These are phyloP conservation scores for Moxostoma hubbsi DNA, from an alignment of 2,797 vertebrate genomes.

Conservation along the genomic window DNA sequence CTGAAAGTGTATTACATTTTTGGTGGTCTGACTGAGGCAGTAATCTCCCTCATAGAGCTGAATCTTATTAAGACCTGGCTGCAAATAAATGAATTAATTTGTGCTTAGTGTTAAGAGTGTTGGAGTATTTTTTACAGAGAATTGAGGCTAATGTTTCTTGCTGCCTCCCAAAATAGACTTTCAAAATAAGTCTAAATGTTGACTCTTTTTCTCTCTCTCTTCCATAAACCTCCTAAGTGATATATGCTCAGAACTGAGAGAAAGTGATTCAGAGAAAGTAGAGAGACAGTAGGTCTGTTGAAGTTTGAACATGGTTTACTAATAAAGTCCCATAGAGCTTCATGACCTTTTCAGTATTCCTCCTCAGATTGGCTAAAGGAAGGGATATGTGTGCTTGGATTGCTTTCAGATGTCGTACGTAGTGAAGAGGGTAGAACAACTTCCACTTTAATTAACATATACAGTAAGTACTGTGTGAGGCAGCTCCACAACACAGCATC, in stretches of 20 bases:
- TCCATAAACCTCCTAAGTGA: background rate
- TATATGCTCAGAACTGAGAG: background rate
- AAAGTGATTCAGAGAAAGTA: conserved; percentile 23
- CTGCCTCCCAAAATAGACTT: background rate
- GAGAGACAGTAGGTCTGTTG: conserved; percentile 47
- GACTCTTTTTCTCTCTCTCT: conserved; percentile 22
- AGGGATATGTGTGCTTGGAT: conserved; percentile 28
- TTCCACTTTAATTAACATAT: conserved; percentile 23
- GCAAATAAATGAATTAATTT: conserved; percentile 34
- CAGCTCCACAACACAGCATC: background rate
- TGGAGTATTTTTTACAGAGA: conserved; percentile 11
- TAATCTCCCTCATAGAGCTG: conserved; percentile 33
- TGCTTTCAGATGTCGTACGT: conserved; percentile 20
- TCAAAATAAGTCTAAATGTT: background rate
- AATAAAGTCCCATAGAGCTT: conserved; percentile 56
- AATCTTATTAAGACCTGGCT: conserved; percentile 42
- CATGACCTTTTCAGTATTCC: conserved; percentile 66
- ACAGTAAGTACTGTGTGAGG: background rate
- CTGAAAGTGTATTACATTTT: conserved; percentile 24
- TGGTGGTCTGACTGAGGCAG: conserved; percentile 35
- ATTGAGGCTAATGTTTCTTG: conserved; percentile 23
- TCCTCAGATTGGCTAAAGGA: conserved; percentile 42
- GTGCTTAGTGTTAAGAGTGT: conserved; percentile 31
- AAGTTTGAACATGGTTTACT: conserved; percentile 62
- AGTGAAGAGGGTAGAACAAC: conserved; percentile 3